Evolutionary conservation across 2,888 invertebrate species (phyloP), one percentile per base, ranked within the genome.

Genomic region (Pycnomerus fuliginosus): DNA sequence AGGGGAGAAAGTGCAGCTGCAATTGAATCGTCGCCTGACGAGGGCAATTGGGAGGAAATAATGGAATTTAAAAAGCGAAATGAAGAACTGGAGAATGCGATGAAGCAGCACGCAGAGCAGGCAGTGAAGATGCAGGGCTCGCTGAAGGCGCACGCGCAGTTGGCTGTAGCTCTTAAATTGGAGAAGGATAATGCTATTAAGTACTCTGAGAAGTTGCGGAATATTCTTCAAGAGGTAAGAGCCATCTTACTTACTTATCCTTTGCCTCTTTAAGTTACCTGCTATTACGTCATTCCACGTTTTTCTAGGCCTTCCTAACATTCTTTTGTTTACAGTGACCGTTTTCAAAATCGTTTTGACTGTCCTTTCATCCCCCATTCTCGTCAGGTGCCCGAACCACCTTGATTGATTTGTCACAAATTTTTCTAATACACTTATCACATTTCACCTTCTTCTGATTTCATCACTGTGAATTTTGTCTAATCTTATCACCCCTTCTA

Each of bases 51-150:
- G 30, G 13, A 29, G n/a, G 50, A 47, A 16, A 7, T 33, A 11
- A 44, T 68, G 38, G 69, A 71, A 13, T 65, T 65, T 44, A 70
- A 72, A 40, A 64, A 64, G 33, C 67, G 64, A 44, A 60, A 83
- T 39, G 64, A 73, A 3, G 76, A 79, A 51, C 80, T 77, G 52
- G 79, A 81, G 20, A 75, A 77, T 38, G 77, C 79, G 45, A 64
- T 82, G 5, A 79, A 80, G 35, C 77, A 79, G 36, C 80, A 81
- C 56, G 77, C 77, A 44, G 78, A 78, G 40, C 76, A 79, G 44
- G 75, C 82, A 64, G 76, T 75, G 55, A 78, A 80, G 58, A 80
- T 81, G 74, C 79, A 78, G 68, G 80, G 78, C 64, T 73, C 80
- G 55, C 72, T 82, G 53, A 80, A 44, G 16, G 33, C 39, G n/a